Percentiles rank a stretch among this genome's conserved stretches.
phyloP scores from a whole-genome alignment of 1,140 invertebrate species.

The Heliconius congener region DNA sequence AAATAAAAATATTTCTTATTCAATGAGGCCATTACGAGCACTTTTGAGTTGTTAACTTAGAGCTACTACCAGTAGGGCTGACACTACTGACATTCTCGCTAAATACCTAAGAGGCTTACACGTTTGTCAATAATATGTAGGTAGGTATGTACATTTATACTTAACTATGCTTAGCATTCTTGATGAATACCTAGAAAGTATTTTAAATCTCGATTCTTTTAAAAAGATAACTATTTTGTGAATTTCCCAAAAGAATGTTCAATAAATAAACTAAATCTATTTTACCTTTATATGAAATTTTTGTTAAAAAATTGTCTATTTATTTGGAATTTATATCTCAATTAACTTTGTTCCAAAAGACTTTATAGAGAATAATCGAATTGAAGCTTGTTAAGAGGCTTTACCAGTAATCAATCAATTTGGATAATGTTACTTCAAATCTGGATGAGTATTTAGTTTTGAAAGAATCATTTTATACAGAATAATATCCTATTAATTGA shows the following conservation, averaged over 20 bases:
- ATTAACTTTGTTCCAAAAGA: background rate
- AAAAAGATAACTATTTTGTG: background rate
- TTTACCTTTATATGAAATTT: background rate
- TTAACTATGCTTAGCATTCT: background rate
- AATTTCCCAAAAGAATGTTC: background rate
- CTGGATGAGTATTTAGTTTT: background rate
- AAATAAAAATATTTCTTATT: no score
- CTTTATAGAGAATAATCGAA: background rate
- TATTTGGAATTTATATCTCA: background rate
- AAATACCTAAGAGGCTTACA: no score
- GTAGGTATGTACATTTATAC: background rate
- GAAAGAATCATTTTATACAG: background rate
- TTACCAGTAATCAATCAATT: background rate
- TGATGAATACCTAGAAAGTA: background rate
- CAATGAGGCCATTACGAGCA: no score
- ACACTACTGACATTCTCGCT: no score
- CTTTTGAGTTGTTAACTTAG: no score
- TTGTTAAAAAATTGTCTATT: background rate
- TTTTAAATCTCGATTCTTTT: background rate
- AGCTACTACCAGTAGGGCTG: no score
- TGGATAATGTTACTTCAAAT: background rate
- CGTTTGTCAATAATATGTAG: no score
- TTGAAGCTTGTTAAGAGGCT: background rate
- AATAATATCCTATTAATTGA: background rate
- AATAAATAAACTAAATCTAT: background rate